Conservation (phyloP, 2,888 invertebrate genomes). For the Argyra leucocephala region DNA sequence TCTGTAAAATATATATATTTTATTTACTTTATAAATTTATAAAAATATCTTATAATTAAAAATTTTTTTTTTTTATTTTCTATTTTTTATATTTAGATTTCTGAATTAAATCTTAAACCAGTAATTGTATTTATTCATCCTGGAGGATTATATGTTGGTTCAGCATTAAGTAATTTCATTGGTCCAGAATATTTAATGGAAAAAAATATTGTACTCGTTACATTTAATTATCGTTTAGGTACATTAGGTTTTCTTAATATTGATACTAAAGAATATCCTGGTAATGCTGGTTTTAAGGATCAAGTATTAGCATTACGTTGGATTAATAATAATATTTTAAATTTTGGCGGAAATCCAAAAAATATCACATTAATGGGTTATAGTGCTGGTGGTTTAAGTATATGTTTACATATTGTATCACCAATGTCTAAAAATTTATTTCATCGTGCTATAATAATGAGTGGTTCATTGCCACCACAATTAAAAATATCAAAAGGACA, state of each 20-base stretch:
- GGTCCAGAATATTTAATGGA: slow-evolving; percentile 53
- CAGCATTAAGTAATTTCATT: slow-evolving; percentile 34
- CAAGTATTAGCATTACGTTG: slow-evolving; percentile 48
- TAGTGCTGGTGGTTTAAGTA: slow-evolving; percentile 33
- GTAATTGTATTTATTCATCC: slow-evolving; percentile 56
- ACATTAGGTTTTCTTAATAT: slow-evolving; percentile 47
- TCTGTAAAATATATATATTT: too few species aligned
- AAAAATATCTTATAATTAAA: background rate
- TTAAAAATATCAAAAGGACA: slow-evolving; percentile 33
- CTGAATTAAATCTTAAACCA: slow-evolving; percentile 34
- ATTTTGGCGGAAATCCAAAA: slow-evolving; percentile 48
- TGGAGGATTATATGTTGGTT: slow-evolving; percentile 52
- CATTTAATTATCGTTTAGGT: slow-evolving; percentile 53
- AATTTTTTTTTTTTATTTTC: background rate
- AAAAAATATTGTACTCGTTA: slow-evolving; percentile 51
- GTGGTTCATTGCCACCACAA: slow-evolving; percentile 39
- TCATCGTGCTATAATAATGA: slow-evolving; percentile 48
- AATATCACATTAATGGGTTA: slow-evolving; percentile 47
- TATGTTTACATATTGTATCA: slow-evolving; percentile 37
- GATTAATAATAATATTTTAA: slow-evolving; percentile 46
- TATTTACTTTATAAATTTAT: too few species aligned
- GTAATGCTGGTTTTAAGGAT: slow-evolving; percentile 51
- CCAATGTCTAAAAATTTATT: slow-evolving; percentile 42
- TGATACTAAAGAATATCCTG: slow-evolving; percentile 46
- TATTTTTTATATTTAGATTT: background rate